These are phyloP conservation scores for Brachyptera risi DNA, from an alignment of 2,888 invertebrate genomes.

Conservation along the genomic window DNA sequence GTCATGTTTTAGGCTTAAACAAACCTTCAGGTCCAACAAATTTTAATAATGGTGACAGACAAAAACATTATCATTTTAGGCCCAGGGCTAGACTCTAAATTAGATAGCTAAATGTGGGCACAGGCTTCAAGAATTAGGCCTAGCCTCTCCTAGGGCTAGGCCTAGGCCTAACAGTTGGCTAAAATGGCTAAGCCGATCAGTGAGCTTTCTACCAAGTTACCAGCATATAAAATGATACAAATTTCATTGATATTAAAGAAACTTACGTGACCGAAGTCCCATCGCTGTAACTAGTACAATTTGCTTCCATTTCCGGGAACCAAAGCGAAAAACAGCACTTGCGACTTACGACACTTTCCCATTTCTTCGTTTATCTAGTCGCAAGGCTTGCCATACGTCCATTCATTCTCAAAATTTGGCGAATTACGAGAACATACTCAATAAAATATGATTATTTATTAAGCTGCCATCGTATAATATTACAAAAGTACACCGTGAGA, in stretches of 20 bases:
- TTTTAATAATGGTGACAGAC: too few species aligned
- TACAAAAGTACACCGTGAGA: not conserved
- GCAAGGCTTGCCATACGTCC: constrained; percentile 28
- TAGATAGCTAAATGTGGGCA: too few species aligned
- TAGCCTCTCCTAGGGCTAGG: not conserved
- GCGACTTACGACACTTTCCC: constrained; percentile 26
- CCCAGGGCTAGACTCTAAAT: too few species aligned
- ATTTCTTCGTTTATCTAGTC: constrained; percentile 29
- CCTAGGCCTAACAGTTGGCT: not conserved
- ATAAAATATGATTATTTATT: not conserved
- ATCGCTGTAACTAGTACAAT: not conserved
- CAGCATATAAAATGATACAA: too few species aligned
- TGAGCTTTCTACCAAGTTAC: too few species aligned
- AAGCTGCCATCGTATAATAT: too few species aligned
- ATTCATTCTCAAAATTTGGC: constrained; percentile 12
- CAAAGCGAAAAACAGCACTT: constrained; percentile 25
- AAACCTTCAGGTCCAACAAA: too few species aligned
- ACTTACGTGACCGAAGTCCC: constrained; percentile 11
- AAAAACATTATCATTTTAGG: too few species aligned
- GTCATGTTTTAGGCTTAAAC: too few species aligned
- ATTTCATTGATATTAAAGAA: too few species aligned
- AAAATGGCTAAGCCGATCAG: too few species aligned
- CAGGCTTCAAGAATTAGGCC: too few species aligned
- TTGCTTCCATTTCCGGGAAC: constrained; percentile 12
- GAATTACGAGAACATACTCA: constrained; percentile 6